Conservation (phyloP, 1,140 invertebrate genomes). For the Arion vulgaris region DNA sequence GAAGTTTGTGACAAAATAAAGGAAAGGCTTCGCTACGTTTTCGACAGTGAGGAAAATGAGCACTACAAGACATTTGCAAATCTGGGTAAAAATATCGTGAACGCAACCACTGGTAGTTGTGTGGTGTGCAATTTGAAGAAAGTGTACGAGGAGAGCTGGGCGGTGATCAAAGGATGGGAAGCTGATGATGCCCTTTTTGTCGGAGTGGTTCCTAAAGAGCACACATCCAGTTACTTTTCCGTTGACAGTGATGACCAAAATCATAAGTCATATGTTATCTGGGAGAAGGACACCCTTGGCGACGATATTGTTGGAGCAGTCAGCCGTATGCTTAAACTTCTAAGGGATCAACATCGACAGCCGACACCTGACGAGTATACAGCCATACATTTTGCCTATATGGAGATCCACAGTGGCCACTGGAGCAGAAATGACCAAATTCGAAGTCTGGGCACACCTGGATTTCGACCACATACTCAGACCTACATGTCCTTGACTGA, state of each 20-base stretch:
- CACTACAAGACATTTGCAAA: constrained; percentile 30
- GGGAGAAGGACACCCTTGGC: constrained; percentile 44
- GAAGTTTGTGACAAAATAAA: constrained; percentile 17
- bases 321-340: constrained; percentile 37
- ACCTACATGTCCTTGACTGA: constrained; percentile 62
- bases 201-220: constrained; percentile 45
- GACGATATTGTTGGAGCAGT: constrained; percentile 43
- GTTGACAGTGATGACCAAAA: constrained; percentile 40
- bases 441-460: constrained; percentile 50
- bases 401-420: constrained; percentile 44
- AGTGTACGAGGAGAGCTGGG: constrained; percentile 33
- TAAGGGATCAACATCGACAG: constrained; percentile 51
- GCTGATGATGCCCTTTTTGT: constrained; percentile 45
- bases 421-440: constrained; percentile 31
- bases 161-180: constrained; percentile 43
- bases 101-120: constrained; percentile 30
- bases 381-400: constrained; percentile 52
- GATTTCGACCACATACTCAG: constrained; percentile 54
- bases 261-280: constrained; percentile 44
- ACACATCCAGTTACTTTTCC: background rate
- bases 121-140: constrained; percentile 40
- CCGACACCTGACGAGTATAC: constrained; percentile 53
- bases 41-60: constrained; percentile 24
- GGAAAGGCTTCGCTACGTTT: constrained; percentile 36
- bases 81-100: constrained; percentile 35